Conservation (phyloP, 2,888 invertebrate species). For the Lasius fuliginosus region DNA sequence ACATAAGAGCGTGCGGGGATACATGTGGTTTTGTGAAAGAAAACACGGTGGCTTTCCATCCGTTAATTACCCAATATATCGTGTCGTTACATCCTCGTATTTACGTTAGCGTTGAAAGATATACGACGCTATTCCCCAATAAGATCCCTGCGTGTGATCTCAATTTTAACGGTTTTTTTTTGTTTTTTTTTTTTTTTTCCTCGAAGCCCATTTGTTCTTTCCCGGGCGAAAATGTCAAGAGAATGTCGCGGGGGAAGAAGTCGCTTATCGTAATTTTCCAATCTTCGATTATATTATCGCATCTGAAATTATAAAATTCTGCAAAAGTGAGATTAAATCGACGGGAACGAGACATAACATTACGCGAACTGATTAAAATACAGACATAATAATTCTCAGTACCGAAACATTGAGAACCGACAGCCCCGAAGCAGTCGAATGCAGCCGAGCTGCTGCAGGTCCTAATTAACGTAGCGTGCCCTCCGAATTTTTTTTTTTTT, state of each 20-base stretch:
- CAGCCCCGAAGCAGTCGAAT: neutral
- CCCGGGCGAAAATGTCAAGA: neutral
- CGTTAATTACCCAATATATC: neutral
- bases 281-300: neutral
- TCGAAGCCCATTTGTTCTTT: neutral
- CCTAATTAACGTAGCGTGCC: constrained; percentile 16
- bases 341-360: neutral
- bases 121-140: neutral
- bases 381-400: neutral
- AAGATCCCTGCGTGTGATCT: neutral
- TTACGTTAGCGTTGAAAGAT: constrained; percentile 5
- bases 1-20: neutral
- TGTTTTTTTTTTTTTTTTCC: neutral
- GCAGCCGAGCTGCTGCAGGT: constrained; percentile 13
- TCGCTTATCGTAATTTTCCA: neutral
- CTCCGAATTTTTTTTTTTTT: neutral
- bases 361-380: neutral
- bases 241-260: neutral
- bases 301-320: neutral
- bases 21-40: neutral
- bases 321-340: neutral
- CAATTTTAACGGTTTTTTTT: neutral
- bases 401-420: neutral
- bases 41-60: constrained; percentile 4
- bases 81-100: neutral